Conservation (phyloP, 2,113 vertebrate species). For the Dasyprocta punctata region DNA sequence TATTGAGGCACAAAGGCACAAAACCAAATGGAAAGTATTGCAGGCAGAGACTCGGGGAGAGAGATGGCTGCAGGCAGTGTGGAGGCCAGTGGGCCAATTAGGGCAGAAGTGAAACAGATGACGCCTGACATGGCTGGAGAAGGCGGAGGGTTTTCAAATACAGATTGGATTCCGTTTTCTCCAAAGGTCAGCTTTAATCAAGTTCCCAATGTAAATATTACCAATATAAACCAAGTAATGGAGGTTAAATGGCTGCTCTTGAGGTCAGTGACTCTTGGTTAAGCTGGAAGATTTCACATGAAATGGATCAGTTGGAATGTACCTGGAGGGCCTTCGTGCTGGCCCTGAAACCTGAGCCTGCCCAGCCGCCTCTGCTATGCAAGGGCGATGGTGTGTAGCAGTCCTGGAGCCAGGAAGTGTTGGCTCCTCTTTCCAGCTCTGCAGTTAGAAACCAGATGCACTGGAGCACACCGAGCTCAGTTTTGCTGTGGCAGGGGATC, state of each 20-base stretch:
- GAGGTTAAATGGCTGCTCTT: conserved; percentile 71
- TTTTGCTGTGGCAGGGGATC: neutral
- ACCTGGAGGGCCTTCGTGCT: conserved; percentile 66
- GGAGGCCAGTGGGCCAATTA: conserved; percentile 63
- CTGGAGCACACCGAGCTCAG: neutral
- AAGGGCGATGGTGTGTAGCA: neutral
- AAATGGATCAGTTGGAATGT: conserved; percentile 68
- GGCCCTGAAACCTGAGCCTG: conserved; percentile 59
- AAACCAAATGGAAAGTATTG: neutral
- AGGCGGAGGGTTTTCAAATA: conserved; percentile 30
- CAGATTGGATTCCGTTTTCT: conserved; percentile 61
- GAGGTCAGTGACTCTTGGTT: conserved; percentile 78
- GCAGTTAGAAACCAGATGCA: conserved; percentile 14
- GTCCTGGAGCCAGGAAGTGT: accelerated
- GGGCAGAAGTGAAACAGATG: conserved; percentile 71
- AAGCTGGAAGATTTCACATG: conserved; percentile 77
- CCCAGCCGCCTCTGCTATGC: neutral
- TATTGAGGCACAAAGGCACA: neutral
- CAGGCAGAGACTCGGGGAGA: neutral
- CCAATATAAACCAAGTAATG: conserved; percentile 78
- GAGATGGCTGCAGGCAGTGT: neutral
- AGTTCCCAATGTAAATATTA: conserved; percentile 74
- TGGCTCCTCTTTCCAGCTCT: neutral
- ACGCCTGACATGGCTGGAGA: conserved; percentile 66
- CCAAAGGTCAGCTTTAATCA: conserved; percentile 80